phyloP scores from a whole-genome alignment of 2,113 vertebrate species.

The Neotragus pygmaeus region DNA sequence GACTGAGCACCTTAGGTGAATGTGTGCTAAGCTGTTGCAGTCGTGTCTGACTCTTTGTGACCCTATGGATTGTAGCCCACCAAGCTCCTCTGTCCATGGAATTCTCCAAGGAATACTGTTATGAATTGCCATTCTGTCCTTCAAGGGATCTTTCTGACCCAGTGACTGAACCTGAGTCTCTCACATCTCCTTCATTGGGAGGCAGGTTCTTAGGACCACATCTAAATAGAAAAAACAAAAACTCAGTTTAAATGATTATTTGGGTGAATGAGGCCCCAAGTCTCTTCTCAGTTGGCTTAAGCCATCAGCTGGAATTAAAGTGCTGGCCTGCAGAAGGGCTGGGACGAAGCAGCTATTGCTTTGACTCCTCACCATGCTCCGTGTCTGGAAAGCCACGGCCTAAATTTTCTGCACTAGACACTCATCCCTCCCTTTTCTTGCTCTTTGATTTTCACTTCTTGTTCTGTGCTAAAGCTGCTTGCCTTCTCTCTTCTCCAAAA shows the following conservation, averaged over 20 bases:
- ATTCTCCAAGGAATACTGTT: background rate
- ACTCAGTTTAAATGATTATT: background rate
- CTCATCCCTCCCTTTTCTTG: conserved; percentile 29
- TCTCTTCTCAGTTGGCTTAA: background rate
- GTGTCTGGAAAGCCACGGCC: background rate
- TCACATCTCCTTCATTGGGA: background rate
- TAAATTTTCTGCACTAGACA: background rate
- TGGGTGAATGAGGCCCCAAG: background rate
- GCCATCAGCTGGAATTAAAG: background rate
- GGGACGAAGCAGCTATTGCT: background rate
- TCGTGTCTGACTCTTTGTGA: background rate
- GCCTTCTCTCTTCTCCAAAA: conserved; percentile 43
- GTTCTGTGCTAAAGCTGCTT: conserved; percentile 46
- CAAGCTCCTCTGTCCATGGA: background rate
- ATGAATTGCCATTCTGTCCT: background rate
- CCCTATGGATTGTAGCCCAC: background rate
- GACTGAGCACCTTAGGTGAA: background rate
- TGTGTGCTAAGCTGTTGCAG: background rate
- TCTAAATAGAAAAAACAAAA: background rate
- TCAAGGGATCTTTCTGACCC: background rate
- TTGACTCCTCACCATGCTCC: background rate
- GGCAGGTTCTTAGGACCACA: background rate
- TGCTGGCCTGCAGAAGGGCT: background rate
- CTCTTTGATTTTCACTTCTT: conserved; percentile 46
- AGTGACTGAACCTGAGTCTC: background rate